These are phyloP conservation scores for Trididemnum clinides DNA, from an alignment of 23 tunicate genomes.

Conservation along the genomic window DNA sequence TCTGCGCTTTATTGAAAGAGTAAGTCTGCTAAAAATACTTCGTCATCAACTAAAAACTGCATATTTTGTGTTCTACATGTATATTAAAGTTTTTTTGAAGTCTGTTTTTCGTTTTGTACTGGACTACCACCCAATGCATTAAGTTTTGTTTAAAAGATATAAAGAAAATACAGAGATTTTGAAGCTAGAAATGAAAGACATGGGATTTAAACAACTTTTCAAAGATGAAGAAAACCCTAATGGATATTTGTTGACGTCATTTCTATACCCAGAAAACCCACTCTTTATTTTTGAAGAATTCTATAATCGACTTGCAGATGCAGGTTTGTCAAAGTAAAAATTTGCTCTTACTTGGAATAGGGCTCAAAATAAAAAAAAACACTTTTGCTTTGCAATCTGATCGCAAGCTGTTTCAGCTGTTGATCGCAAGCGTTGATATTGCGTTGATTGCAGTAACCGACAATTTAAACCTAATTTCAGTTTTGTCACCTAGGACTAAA, in stretches of 20 bases:
- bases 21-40: not conserved
- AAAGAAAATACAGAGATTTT: conserved; percentile 26
- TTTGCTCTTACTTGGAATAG: too few species aligned
- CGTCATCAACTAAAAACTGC: not conserved
- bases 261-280: conserved; percentile 14
- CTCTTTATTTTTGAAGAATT: conserved; percentile 34
- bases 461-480: too few species aligned
- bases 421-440: too few species aligned
- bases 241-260: conserved; percentile 41
- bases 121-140: not conserved
- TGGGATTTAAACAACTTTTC: conserved; percentile 31
- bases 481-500: too few species aligned
- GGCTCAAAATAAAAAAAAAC: too few species aligned
- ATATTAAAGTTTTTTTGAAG: not conserved
- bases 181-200: conserved; percentile 24
- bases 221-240: conserved; percentile 25
- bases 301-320: conserved; percentile 18
- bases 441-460: too few species aligned
- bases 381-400: too few species aligned
- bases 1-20: too few species aligned
- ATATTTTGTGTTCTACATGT: not conserved
- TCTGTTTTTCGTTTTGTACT: not conserved
- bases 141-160: not conserved
- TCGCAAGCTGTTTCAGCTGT: too few species aligned
- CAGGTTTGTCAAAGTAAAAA: too few species aligned